Evolutionary conservation across 1,140 invertebrate genomes (phyloP).

Genomic region (Drosophila kepulauana): DNA sequence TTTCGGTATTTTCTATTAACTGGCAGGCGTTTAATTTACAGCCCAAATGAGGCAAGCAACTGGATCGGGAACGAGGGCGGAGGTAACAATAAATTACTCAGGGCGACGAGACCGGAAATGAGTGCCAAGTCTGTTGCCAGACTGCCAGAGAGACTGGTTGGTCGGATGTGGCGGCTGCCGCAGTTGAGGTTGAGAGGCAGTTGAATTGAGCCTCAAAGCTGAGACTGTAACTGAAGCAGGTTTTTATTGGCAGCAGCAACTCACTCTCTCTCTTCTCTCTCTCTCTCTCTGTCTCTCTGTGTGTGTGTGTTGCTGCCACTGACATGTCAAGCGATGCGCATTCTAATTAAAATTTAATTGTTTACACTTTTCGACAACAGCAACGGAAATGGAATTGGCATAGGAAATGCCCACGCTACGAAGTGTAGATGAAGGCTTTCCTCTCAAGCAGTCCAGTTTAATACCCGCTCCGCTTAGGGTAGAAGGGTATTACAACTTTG

Average conservation of each 20-base stretch:
- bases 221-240: conserved; percentile 1
- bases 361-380: conserved; percentile 76
- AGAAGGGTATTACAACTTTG: too few species aligned
- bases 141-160: conserved; percentile 12
- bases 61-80: too few species aligned
- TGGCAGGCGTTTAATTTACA: conserved; percentile 76
- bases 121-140: conserved; percentile 26
- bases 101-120: conserved; percentile 67
- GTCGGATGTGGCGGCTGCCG: conserved; percentile 46
- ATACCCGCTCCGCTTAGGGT: too few species aligned
- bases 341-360: conserved; percentile 84
- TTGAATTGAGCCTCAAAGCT: conserved; percentile 14
- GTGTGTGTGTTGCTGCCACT: conserved; percentile 19
- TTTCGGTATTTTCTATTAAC: conserved; percentile 76
- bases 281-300: neutral
- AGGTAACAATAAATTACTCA: conserved; percentile 65
- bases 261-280: too few species aligned
- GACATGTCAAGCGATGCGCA: conserved; percentile 70
- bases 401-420: conserved; percentile 39
- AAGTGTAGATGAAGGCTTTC: neutral
- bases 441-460: neutral
- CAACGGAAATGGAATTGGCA: conserved; percentile 61
- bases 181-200: conserved; percentile 29
- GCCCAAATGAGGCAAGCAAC: neutral
- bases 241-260: conserved; percentile 3